Evolutionary conservation across 2,888 invertebrate species (phyloP).

Genomic region (Heliconius sara): DNA sequence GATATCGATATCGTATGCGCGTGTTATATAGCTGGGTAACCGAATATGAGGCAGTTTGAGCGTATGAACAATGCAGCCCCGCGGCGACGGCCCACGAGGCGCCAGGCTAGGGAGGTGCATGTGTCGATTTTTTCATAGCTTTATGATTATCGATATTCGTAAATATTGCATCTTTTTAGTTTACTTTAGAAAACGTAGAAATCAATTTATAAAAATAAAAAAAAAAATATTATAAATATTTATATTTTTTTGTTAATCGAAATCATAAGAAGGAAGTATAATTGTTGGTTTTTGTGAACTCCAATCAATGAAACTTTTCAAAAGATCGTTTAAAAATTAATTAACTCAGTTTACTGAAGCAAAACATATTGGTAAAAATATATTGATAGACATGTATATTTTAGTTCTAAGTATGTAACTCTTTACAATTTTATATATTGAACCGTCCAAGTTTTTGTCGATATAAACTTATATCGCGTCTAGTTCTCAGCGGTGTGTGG

Average conservation of each 20-base stretch:
- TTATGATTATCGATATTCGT: background rate
- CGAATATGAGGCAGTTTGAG: conserved; percentile 81
- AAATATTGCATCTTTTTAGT: background rate
- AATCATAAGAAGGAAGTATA: no score
- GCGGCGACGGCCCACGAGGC: conserved; percentile 72
- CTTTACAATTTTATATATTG: background rate
- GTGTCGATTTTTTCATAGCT: background rate
- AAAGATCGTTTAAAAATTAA: background rate
- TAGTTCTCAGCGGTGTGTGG: conserved; percentile 64
- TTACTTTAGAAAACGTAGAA: background rate
- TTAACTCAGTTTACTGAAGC: no score
- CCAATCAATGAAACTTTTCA: background rate
- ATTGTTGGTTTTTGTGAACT: background rate
- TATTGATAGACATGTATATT: background rate
- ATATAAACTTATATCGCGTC: conserved; percentile 48
- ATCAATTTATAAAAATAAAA: background rate
- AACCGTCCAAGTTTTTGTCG: background rate
- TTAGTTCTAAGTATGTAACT: background rate
- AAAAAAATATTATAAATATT: no score
- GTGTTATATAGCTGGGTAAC: conserved; percentile 78
- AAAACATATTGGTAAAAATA: no score
- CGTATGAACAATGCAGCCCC: conserved; percentile 76
- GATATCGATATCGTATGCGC: conserved; percentile 76
- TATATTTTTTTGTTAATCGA: no score
- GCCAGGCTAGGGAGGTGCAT: conserved; percentile 67